Evolutionary conservation across 1,140 invertebrate species (phyloP), one percentile per base, ranked within the genome.

Genomic region (Zophobas atratus): DNA sequence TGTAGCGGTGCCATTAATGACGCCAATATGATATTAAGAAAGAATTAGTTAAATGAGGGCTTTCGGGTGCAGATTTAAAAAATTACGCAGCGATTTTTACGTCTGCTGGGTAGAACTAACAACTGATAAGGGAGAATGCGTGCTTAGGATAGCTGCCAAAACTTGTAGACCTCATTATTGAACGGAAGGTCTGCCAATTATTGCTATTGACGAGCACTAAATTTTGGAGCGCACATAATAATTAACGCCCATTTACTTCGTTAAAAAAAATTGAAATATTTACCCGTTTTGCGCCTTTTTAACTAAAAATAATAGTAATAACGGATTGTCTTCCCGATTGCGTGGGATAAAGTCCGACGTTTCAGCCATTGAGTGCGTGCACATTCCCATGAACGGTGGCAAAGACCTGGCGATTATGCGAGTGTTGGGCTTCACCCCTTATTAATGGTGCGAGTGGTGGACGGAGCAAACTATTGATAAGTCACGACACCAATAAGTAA

Each of bases 321-420:
- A 72, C 70, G 70, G 48, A 72, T 72, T 72, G 70, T 72, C 33
- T 71, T 71, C 43, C 43, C 70, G 70, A 72, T 72, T 72, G 70
- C 70, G 70, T 72, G 70, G 70, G 70, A 72, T 72, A 72, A 72
- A 72, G 70, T 39, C 70, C 46, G 46, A 48, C 51, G 70, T 72
- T 72, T 72, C 70, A 72, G 36, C 57, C 57, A 63, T 63, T 63
- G 57, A 63, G 70, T 72, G 70, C 70, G 70, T 72, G 70, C 70
- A 72, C 70, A 72, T 72, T 72, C 70, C 51, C 70, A 72, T 72
- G 70, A 72, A 51, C 67, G 67, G 70, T 72, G 70, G 70, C 70
- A 72, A 72, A 51, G 70, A 72, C 70, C 70, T 72, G 51, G 36
- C 70, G 70, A 72, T 72, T 72, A 71, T 72, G 70, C 70, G 41